phyloP scores from a whole-genome alignment of 1,140 invertebrate genomes.

The Drosophila grimshawi region DNA sequence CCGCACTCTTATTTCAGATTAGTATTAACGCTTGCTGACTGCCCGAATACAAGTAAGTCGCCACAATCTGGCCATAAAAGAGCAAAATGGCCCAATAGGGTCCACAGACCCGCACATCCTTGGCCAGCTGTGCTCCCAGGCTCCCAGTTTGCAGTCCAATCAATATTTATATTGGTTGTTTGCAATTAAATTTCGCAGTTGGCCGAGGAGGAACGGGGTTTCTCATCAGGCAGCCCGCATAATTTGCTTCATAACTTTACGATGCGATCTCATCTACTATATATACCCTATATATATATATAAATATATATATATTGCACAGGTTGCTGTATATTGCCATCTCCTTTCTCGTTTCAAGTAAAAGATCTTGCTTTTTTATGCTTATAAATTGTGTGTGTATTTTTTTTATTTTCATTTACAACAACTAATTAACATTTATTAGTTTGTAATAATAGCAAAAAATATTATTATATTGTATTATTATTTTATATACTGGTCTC shows the following conservation, averaged over 20 bases:
- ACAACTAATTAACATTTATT: conserved; percentile 58
- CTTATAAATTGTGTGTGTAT: background rate
- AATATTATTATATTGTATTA: conserved; percentile 25
- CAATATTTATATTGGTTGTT: conserved; percentile 27
- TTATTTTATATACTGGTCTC: conserved; percentile 52
- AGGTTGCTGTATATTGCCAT: background rate
- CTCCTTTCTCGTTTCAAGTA: background rate
- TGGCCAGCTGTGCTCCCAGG: background rate
- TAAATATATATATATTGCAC: background rate
- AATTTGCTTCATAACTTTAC: background rate
- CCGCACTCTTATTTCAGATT: conserved; percentile 31
- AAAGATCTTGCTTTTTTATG: background rate
- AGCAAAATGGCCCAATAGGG: conserved; percentile 11
- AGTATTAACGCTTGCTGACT: conserved; percentile 48
- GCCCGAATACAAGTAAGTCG: background rate
- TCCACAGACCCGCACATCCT: conserved; percentile 47
- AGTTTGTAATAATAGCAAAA: conserved; percentile 44
- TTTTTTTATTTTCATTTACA: conserved; percentile 43
- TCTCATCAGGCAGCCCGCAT: conserved; percentile 18
- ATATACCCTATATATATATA: background rate
- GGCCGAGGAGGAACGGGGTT: background rate
- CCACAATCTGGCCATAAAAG: conserved; percentile 10
- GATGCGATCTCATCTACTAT: background rate
- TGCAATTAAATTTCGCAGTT: conserved; percentile 2
- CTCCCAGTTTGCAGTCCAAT: background rate